Base-by-base conservation (phyloP, 2,888 invertebrate species). In the Ferdinandea cuprea region DNA sequence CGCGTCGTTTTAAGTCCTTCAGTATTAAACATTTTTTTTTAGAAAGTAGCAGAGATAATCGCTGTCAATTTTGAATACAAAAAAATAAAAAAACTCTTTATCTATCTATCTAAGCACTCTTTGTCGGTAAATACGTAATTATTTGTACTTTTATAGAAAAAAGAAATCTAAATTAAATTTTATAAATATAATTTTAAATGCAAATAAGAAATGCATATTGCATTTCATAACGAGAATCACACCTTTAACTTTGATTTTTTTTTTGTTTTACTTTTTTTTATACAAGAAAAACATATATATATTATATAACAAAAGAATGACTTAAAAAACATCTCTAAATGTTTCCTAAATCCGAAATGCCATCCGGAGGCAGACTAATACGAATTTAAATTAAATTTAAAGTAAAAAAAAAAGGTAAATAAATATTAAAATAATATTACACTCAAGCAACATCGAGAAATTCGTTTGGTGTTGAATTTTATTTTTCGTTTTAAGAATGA, bases 51-150 rank as follows among this genome's bases (percentile, higher is more conserved):
- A 15, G 37, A 65, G 66, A 56, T 66, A 81, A 61, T 66, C 40
- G 71, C 50, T 77, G 71, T 19, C 52, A 66, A 9, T 25, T 59
- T 37, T n/a, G 40, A 30, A 37, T 5, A 48, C 44, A 48, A 73
- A 58, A 19, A 56, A 30, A 48, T 66, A 58, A 19, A 56, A 30
- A 30, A 66, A 48, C 69, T 25, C 68, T 37, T 71, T 44, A 58
- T 63, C 71, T 81, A 81, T 65, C 71, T 81, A 81, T 59, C 19
- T 76, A 80, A 69, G 80, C 80, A 76, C 69, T 32, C 76, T 77
- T 77, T 81, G 77, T 81, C 77, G 81, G 81, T 78, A 78, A 73
- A 83, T 78, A 83, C 83, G 83, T 83, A 83, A 83, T 83, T 58
- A 66, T 83, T 83, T 83, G 78, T 83, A 83, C 83, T 83, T 83